Base-by-base conservation (phyloP, 1,140 invertebrate species). In the Polypedilum vanderplanki region DNA sequence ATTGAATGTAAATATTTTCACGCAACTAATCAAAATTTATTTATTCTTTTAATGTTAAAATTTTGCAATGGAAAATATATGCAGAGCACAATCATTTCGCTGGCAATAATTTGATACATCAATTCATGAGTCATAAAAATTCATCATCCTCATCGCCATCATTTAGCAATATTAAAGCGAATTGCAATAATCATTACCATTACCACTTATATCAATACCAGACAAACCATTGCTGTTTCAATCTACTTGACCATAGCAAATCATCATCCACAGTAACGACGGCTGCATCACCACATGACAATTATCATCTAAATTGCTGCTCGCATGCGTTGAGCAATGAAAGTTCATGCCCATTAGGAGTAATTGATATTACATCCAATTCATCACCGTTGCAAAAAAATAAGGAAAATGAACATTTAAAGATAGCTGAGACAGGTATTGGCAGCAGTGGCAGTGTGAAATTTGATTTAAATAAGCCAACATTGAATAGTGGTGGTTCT, bases 221-320 rank as follows among this genome's bases (percentile, higher is more conserved):
- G 18, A 70, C 65, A 70, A 70, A 70, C 65, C 4, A 70, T 70
- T 70, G 65, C 20, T 70, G 65, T 70, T 22, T 70, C 20, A 70
- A 70, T 70, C 17, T 70, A 70, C 20, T 70, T 70, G 65, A 70
- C 20, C 65, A 70, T 18, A 70, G 65, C 65, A 70, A 70, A 70
- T 70, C 65, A 22, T 70, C 65, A 70, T 70, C 65, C 65, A 70
- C 65, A 70, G 65, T 70, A 12, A 70, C 65, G 5, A 70, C 65
- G 3, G 65, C 65, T 18, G 17, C 65, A 70, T 70, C 65, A 70
- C 7, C 12, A n/a, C 46, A 70, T 20, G 65, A 70, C 17, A 70
- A 70, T 18, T 70, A 8, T 33, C 24, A 33, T 33, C 24, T 5
- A 33, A 33, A 33, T 18, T 70, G 46, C n/a, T 12, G 15, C 12